Conservation (phyloP, 2,113 vertebrate species). For the Stomatorhinus ivindoensis region DNA sequence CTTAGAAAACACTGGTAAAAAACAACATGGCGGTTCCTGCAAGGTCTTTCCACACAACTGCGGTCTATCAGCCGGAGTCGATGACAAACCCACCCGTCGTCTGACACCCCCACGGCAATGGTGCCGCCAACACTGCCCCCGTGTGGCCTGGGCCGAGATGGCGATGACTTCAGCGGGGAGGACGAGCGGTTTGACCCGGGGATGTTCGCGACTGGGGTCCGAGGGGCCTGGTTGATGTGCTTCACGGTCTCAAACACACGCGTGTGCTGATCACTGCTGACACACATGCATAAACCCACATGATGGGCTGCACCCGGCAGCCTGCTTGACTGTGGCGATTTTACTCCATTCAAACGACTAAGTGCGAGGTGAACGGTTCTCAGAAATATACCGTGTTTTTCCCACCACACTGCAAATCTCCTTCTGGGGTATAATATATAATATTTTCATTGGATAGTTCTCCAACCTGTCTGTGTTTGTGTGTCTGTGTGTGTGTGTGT, state of each 20-base stretch:
- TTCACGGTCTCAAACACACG: constrained; percentile 90
- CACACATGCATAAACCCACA: background rate
- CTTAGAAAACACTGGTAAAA: background rate
- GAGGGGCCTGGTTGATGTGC: constrained; percentile 82
- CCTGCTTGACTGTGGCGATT: background rate
- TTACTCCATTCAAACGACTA: background rate
- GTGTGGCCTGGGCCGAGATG: constrained; percentile 70
- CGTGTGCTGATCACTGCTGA: constrained; percentile 70
- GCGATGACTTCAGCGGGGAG: constrained; percentile 73
- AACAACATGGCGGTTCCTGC: background rate
- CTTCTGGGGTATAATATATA: no score
- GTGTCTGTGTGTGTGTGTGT: no score
- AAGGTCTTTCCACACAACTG: background rate
- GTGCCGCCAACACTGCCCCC: constrained; percentile 64
- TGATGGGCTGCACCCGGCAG: background rate
- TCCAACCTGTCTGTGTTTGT: no score
- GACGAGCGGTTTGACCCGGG: constrained; percentile 90
- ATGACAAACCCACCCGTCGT: constrained; percentile 66
- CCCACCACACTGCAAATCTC: background rate
- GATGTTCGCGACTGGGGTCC: constrained; percentile 73
- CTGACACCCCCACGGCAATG: constrained; percentile 67
- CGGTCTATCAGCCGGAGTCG: constrained; percentile 15
- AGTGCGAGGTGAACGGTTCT: background rate
- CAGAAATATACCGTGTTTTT: background rate
- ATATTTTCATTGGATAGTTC: no score